Evolutionary conservation across 2,113 vertebrate genomes (phyloP), one percentile per base, ranked within the genome.

Genomic region (Emydocephalus ijimae): DNA sequence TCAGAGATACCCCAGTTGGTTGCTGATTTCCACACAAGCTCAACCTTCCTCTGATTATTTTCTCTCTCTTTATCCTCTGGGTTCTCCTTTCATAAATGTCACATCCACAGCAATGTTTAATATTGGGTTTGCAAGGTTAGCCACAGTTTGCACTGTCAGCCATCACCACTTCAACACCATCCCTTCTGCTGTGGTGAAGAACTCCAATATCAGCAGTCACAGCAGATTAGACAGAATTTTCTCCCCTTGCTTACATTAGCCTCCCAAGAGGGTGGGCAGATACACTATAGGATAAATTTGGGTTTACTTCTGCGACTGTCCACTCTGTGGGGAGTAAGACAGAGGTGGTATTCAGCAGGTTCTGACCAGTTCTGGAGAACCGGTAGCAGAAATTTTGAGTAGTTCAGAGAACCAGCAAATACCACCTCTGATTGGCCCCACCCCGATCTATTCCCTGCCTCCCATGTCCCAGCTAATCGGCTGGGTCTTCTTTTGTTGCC

Each of bases 1-100:
- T 93, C 93, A 87, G 69, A 95, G 94, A 64, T 39, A 39, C 15
- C 69, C 64, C 91, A 87, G 64, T 74, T 92, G 94, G 56, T 59
- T 18, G 29, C 89, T 48, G 1, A 12, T 26, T 50, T 24, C 9
- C 23, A 0, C 11, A 6, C 48, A 34, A 74, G 7, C 2, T 7
- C 69, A 34, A 74, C 15, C 15, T 74, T 39, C 69, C 69, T 34
- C n/a, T 74, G n/a, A 6, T 74, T 74, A 15, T 74, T 74, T 74
- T 74, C 5, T 39, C 69, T 6, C n/a, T 74, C n/a, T 39, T 39
- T 39, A 15, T 74, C 69, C 69, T 8, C n/a, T 39, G n/a, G n/a
- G n/a, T 74, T 20, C 7, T 7, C 45, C 15, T 5, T 43, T 5
- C 24, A 45, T 43, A 45, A 43, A 64, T 26, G 23, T 15, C n/a